Evolutionary conservation across 1,140 invertebrate species (phyloP).

Genomic region (Sycobia sp.): DNA sequence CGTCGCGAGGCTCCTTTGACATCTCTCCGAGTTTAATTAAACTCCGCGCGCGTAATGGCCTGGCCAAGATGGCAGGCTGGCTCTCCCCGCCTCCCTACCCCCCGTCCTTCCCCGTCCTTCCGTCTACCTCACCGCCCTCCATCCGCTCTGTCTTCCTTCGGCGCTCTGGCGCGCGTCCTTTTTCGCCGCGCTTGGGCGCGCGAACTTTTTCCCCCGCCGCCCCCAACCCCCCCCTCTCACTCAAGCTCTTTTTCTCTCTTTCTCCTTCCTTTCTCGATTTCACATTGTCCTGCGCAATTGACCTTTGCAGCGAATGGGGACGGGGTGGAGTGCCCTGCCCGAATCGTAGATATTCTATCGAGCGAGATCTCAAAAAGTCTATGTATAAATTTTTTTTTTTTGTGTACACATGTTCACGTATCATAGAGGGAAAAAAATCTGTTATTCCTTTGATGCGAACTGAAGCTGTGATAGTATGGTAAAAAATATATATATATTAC

Average conservation of each 20-base stretch:
- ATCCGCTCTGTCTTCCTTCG: neutral
- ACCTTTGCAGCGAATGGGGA: conserved; percentile 6
- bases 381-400: too few species aligned
- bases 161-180: neutral
- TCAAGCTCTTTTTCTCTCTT: too few species aligned
- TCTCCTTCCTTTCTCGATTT: neutral
- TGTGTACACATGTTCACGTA: too few species aligned
- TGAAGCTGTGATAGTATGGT: too few species aligned
- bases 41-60: conserved; percentile 42
- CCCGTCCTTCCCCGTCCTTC: neutral
- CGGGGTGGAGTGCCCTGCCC: too few species aligned
- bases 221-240: neutral
- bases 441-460: too few species aligned
- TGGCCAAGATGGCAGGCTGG: conserved; percentile 31
- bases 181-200: neutral
- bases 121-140: neutral
- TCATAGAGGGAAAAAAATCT: too few species aligned
- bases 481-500: too few species aligned
- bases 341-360: too few species aligned
- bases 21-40: conserved; percentile 59
- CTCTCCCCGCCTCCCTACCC: neutral
- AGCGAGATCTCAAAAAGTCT: too few species aligned
- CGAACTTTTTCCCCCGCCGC: neutral
- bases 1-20: conserved; percentile 60
- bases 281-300: conserved; percentile 13